Conservation (phyloP, 2,113 vertebrate species). For the Sylvilagus bachmani region DNA sequence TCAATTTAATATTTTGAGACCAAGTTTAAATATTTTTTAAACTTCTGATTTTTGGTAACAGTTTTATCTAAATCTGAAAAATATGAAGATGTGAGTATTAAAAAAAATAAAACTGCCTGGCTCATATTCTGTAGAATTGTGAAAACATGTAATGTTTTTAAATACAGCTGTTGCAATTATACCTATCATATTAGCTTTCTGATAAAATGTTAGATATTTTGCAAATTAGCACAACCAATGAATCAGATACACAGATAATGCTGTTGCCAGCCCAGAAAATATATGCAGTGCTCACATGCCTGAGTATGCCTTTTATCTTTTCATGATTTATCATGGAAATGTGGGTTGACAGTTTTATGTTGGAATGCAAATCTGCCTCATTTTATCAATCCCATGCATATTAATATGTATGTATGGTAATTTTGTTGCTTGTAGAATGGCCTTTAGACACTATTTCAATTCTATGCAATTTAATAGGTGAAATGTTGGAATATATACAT, state of each 20-base stretch:
- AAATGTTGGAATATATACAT: constrained; percentile 42
- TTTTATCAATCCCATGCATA: constrained; percentile 73
- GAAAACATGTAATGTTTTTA: constrained; percentile 4
- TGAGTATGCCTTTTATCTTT: constrained; percentile 52
- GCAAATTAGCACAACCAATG: constrained; percentile 64
- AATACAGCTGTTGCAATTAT: constrained; percentile 15
- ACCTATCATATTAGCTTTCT: constrained; percentile 49
- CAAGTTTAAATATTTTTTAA: not conserved
- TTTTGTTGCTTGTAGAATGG: constrained; percentile 70
- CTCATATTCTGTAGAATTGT: not conserved
- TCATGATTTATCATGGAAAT: constrained; percentile 78
- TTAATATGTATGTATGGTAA: constrained; percentile 75
- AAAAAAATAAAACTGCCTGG: not conserved
- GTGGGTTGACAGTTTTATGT: constrained; percentile 79
- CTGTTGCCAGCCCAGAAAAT: constrained; percentile 71
- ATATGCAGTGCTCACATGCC: constrained; percentile 45
- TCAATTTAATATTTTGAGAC: not conserved
- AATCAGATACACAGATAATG: constrained; percentile 63
- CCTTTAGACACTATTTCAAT: constrained; percentile 62
- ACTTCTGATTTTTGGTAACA: not conserved
- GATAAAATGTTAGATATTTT: constrained; percentile 11
- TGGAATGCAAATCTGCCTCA: constrained; percentile 73
- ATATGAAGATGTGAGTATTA: not conserved
- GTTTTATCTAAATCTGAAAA: constrained; percentile 30
- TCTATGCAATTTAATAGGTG: constrained; percentile 60